A percentile compares a stretch with the other conserved stretches of the same genome.
These are phyloP conservation scores for Lordiphosa fenestrarum DNA, from an alignment of 2,888 invertebrate species.

Conservation along the genomic window DNA sequence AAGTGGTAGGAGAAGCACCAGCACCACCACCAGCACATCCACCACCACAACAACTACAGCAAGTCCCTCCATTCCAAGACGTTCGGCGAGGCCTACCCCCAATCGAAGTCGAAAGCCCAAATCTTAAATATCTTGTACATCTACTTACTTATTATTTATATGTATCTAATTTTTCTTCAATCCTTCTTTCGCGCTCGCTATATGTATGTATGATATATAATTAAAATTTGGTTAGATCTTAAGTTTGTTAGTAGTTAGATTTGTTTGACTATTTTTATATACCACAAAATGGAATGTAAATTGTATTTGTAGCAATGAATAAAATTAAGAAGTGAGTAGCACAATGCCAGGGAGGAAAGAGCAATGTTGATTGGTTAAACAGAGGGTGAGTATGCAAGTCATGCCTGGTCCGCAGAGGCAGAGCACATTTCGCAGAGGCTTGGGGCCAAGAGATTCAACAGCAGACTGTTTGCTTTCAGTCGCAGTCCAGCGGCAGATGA, in stretches of 20 bases:
- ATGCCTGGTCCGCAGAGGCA: too few relatives aligned
- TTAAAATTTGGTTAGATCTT: constrained; percentile 53
- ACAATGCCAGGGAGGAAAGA: neutral
- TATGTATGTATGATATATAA: constrained; percentile 40
- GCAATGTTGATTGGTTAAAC: neutral
- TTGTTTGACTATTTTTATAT: constrained; percentile 68
- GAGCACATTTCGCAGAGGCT: too few relatives aligned
- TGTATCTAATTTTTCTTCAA: constrained; percentile 16
- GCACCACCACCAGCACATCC: constrained; percentile 30
- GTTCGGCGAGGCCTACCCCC: constrained; percentile 63
- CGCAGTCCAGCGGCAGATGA: too few relatives aligned
- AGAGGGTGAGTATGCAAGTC: neutral
- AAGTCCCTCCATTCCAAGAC: constrained; percentile 28
- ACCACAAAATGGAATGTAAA: constrained; percentile 27
- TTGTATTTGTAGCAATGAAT: constrained; percentile 46
- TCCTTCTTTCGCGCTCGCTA: constrained; percentile 44
- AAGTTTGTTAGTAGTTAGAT: constrained; percentile 57
- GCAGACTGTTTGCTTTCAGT: too few relatives aligned
- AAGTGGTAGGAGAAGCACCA: constrained; percentile 41
- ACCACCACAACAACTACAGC: constrained; percentile 23
- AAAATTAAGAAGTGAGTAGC: constrained; percentile 35
- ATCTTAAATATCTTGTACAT: constrained; percentile 40
- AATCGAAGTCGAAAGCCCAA: constrained; percentile 75
- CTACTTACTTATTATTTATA: constrained; percentile 14
- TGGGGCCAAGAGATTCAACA: too few relatives aligned